Evolutionary conservation across 2,797 vertebrate species (phyloP), one percentile per base, ranked within the genome.

Genomic region (Diceros bicornis): DNA sequence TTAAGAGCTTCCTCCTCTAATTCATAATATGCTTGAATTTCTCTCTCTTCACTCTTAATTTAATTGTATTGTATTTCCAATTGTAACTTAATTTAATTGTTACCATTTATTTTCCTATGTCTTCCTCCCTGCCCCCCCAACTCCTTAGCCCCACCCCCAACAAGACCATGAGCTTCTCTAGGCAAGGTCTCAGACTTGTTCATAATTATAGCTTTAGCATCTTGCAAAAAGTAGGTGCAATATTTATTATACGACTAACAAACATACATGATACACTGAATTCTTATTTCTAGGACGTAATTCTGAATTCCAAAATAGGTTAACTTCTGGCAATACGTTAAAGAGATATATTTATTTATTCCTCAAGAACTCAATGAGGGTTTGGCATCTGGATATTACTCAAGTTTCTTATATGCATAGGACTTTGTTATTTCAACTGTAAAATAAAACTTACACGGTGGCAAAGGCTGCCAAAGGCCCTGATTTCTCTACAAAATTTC

Each of bases 1-100:
- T 66, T 92, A 57, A 78, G 41, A 82, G 1, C 4, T 89, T 92
- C 34, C 14, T 94, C n/a, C 71, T 77, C 57, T 93, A 82, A 84
- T 77, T 27, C 4, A 18, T 34, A 32, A 37, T 44, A 44, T 32
- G 25, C 16, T 83, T 9, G 12, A 68, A 93, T 75, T 75, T 79
- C 34, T 64, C 50, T 66, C 37, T 94, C 64, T 75, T 44, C 14
- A 69, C 1, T 69, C 20, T 81, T 82, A 61, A 55, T 84, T 88
- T n/a, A 52, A 92, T 50, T 52, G 14, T 3, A 50, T 25, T 0
- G 6, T 68, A 27, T 37, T 37, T 59, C 27, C 23, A 41, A 41
- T 17, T 59, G 14, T 81, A 86, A 57, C 78, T 87, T 37, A 79
- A 57, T 69, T 89, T 23, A 44, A 91, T 47, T n/a, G 17, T 10